A percentile compares a stretch with the other conserved stretches of the same genome.
Evolutionary conservation across 2,113 vertebrate species (phyloP).

Genomic region (Corythoichthys haematopterus): DNA sequence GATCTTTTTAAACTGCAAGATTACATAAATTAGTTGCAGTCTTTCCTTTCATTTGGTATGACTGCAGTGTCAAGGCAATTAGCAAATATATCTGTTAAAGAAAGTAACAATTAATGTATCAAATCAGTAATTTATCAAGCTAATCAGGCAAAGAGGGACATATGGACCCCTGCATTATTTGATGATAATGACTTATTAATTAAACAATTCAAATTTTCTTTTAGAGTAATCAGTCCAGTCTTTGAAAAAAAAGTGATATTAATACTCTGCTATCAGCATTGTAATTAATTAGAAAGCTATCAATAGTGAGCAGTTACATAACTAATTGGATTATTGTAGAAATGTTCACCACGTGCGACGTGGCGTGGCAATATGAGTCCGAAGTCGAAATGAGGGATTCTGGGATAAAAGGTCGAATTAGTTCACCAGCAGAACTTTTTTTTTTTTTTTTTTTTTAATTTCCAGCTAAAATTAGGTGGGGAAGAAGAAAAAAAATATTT

Average conservation of each 20-base stretch:
- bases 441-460: no score
- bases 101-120: background rate
- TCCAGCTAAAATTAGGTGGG: no score
- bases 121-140: background rate
- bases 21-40: background rate
- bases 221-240: background rate
- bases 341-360: no score
- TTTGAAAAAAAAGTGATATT: background rate
- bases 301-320: background rate
- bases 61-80: background rate
- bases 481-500: no score
- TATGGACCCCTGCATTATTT: background rate
- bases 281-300: background rate
- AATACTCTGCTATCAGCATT: background rate
- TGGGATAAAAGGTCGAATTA: no score
- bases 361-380: no score
- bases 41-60: background rate
- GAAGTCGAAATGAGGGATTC: no score
- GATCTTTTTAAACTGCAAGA: background rate
- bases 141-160: background rate
- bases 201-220: background rate
- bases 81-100: background rate
- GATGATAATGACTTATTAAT: background rate
- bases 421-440: no score
- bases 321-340: background rate